phyloP scores from a whole-genome alignment of 2,113 vertebrate genomes.

The Oreochromis niloticus region DNA sequence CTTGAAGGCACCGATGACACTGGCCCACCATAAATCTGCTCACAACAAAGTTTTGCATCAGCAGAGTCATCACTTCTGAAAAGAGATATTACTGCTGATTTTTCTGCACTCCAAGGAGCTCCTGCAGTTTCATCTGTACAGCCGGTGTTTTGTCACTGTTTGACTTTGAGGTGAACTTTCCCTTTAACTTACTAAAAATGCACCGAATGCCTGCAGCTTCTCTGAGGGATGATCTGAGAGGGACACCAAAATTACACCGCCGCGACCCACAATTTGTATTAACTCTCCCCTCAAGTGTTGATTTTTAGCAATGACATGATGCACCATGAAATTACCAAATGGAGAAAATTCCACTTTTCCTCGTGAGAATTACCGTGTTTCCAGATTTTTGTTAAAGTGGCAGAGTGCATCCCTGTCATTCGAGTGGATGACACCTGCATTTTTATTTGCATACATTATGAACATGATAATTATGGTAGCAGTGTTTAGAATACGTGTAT shows the following conservation, averaged over 20 bases:
- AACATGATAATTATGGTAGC: background rate
- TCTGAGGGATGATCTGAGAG: background rate
- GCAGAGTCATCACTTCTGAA: background rate
- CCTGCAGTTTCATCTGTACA: rapidly evolving
- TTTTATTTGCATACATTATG: background rate
- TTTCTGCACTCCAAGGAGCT: background rate
- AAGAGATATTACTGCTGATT: background rate
- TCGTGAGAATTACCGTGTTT: background rate
- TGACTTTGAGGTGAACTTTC: background rate
- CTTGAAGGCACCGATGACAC: background rate
- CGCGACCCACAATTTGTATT: background rate
- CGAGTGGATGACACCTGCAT: background rate
- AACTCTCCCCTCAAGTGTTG: background rate
- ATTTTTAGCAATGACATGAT: background rate
- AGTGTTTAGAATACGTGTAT: background rate
- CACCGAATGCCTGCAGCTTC: background rate
- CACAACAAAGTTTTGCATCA: background rate
- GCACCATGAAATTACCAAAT: background rate
- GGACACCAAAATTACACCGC: background rate
- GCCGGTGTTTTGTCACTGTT: background rate
- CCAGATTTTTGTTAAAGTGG: background rate
- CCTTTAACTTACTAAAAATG: background rate
- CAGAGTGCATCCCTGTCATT: background rate
- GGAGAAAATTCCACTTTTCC: background rate
- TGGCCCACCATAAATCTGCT: background rate